A percentile compares a stretch with the other conserved stretches of the same genome.
Evolutionary conservation across 2,797 vertebrate genomes (phyloP).

Genomic region (Alauda arvensis): DNA sequence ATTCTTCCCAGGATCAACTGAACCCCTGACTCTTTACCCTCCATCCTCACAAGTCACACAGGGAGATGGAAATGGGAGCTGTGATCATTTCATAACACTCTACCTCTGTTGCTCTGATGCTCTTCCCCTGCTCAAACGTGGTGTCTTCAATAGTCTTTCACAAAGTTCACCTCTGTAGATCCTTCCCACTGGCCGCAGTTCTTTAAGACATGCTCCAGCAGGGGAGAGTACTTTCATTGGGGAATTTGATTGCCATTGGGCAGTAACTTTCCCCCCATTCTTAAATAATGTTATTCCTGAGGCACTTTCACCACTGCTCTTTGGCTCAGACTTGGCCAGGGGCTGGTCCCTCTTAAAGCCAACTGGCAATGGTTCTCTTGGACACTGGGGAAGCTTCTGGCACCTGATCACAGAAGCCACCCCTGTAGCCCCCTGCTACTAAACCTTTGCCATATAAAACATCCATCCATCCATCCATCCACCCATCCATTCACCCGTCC

Average conservation of each 20-base stretch:
- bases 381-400: neutral
- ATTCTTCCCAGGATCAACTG: neutral
- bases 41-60: neutral
- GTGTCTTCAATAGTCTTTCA: neutral
- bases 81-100: neutral
- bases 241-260: neutral
- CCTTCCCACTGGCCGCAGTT: neutral
- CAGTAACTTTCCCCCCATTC: neutral
- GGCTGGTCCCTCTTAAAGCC: neutral
- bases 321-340: fast-evolving
- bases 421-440: fast-evolving
- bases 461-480: neutral
- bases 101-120: neutral
- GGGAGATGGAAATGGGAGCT: neutral
- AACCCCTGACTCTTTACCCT: neutral
- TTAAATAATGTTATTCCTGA: neutral
- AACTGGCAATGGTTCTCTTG: neutral
- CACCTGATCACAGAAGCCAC: neutral
- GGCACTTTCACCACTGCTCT: fast-evolving
- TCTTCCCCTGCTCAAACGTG: fast-evolving
- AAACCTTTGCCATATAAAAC: neutral
- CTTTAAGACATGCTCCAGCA: neutral
- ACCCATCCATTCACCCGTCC: neutral
- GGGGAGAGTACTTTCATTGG: neutral
- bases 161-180: neutral